phyloP scores from a whole-genome alignment of 2,113 vertebrate genomes.

The Sialia sialis region DNA sequence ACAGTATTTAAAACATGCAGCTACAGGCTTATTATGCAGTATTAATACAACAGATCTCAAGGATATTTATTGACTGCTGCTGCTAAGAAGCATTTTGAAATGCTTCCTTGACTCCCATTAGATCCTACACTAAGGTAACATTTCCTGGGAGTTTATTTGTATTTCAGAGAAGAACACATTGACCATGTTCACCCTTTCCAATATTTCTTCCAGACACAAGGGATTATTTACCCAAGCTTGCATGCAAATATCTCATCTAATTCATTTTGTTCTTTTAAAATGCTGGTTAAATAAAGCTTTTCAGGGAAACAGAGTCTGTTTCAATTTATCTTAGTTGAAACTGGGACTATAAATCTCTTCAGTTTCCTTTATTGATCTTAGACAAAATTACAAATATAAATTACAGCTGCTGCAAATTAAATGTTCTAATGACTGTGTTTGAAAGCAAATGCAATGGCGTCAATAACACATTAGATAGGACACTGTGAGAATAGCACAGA shows the following conservation, averaged over 20 bases:
- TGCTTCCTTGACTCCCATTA: background rate
- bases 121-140: background rate
- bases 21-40: background rate
- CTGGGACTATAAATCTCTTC: slow-evolving; percentile 49
- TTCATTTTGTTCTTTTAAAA: slow-evolving; percentile 55
- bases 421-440: slow-evolving; percentile 63
- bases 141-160: slow-evolving; percentile 17
- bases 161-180: slow-evolving; percentile 3
- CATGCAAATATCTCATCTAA: slow-evolving; percentile 51
- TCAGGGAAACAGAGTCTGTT: background rate
- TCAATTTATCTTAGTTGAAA: slow-evolving; percentile 60
- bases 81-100: background rate
- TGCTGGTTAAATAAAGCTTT: slow-evolving; percentile 52
- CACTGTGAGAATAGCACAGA: background rate
- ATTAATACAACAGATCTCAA: background rate
- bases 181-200: slow-evolving; percentile 20
- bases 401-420: slow-evolving; percentile 67
- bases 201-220: slow-evolving; percentile 39
- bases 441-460: slow-evolving; percentile 22
- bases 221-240: slow-evolving; percentile 29
- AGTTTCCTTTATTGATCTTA: slow-evolving; percentile 64
- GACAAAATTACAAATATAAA: slow-evolving; percentile 69
- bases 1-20: background rate
- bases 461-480: slow-evolving; percentile 21
- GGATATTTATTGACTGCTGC: background rate